Evolutionary conservation across 2,888 invertebrate genomes (phyloP), one percentile per base, ranked within the genome.

Genomic region (Oligia strigilis): DNA sequence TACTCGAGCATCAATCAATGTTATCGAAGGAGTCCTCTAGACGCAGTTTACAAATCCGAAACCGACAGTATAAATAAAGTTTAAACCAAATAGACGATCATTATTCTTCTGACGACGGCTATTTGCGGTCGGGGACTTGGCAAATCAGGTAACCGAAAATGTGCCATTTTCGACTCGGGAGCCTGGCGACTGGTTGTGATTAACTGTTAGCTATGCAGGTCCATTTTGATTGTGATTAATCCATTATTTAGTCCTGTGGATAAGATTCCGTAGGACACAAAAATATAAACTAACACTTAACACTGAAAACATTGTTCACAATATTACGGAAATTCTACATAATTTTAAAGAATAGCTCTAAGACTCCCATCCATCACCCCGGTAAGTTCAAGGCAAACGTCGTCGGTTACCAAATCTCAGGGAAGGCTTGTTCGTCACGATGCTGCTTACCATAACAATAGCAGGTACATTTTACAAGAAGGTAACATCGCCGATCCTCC

Each of bases 361-460:
- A 67, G 78, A 75, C 74, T 79, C 78, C 75, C 75, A 90, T 90
- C 87, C 83, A 89, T 91, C 89, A 88, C 82, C 81, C 69, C 70
- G 62, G 72, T 76, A 82, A 86, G 86, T 87, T 86, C 72, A 88
- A 87, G 81, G 82, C 75, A 67, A 70, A 74, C 62, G 81, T 84
- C 92, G 92, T 84, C 92, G 92, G 93, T 95, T 93, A 91, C 93
- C 91, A 93, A 95, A 96, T 95, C 95, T 93, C 92, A 92, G 90
- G 88, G 91, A 92, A 92, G 91, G 93, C 92, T 93, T 91, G 92
- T 93, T 92, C 92, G 93, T 95, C 96, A 96, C 96, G 95, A 96
- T 77, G 86, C 91, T 91, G 91, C 87, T 97, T 96, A 94, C 93
- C 96, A 96, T 97, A 94, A 96, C 97, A 97, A 97, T 96, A 88